These are phyloP conservation scores for Apamea crenata DNA, from an alignment of 2,888 invertebrate genomes.

Conservation along the genomic window DNA sequence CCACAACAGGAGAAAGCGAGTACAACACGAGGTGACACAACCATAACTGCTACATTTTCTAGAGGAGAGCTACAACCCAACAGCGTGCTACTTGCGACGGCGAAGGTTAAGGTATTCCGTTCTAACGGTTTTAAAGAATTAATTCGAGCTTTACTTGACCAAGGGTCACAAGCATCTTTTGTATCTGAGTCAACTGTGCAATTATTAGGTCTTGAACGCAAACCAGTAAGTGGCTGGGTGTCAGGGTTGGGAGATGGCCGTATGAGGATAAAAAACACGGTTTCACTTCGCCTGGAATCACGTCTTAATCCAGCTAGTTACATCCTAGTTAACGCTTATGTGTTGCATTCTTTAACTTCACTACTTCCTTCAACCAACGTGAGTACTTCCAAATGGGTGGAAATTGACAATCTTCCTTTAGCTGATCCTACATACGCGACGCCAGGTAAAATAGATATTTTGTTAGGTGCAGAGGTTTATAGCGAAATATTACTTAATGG, in stretches of 20 bases:
- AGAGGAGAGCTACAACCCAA: conserved; percentile 13
- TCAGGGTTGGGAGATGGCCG: neutral
- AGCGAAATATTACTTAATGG: conserved; percentile 17
- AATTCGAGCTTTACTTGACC: conserved; percentile 24
- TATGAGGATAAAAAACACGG: conserved; percentile 21
- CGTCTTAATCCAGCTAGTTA: conserved; percentile 6
- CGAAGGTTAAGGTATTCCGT: conserved; percentile 3
- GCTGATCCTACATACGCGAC: conserved; percentile 24
- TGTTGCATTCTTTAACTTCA: conserved; percentile 27
- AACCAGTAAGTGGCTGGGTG: conserved; percentile 11
- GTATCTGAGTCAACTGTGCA: conserved; percentile 20
- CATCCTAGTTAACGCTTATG: conserved; percentile 21
- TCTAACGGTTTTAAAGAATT: conserved; percentile 13
- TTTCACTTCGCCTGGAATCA: conserved; percentile 27
- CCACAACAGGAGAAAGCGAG: neutral
- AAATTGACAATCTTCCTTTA: neutral
- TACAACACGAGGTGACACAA: conserved; percentile 7
- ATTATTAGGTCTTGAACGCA: conserved; percentile 2
- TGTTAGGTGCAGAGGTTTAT: neutral
- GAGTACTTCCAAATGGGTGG: neutral
- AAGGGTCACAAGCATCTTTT: conserved; percentile 34
- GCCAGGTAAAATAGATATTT: neutral
- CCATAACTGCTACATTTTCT: conserved; percentile 16
- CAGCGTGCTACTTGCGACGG: conserved; percentile 16
- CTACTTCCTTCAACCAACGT: conserved; percentile 17